These are phyloP conservation scores for Amniataba percoides DNA, from an alignment of 2,797 vertebrate species.

Conservation along the genomic window DNA sequence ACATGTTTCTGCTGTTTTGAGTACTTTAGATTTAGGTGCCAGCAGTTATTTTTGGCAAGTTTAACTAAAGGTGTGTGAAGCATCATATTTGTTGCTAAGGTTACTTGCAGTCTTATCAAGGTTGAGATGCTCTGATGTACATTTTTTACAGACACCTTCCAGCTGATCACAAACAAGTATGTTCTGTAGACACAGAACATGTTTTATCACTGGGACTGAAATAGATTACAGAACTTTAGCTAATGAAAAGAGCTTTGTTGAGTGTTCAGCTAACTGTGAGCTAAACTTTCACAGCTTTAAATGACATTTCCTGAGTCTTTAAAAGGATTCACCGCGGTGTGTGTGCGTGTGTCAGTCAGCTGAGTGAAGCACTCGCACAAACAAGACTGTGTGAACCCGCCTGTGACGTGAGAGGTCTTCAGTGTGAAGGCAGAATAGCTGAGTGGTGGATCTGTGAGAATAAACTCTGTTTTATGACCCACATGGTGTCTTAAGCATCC, in stretches of 20 bases:
- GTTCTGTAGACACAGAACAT: not conserved
- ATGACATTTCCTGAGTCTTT: constrained; percentile 14
- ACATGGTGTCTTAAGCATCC: constrained; percentile 20
- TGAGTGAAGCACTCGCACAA: not conserved
- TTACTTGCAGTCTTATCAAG: not conserved
- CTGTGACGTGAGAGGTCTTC: not conserved
- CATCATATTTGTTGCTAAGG: not conserved
- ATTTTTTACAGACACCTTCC: not conserved
- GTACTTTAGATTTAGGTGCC: not conserved
- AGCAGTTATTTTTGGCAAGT: not conserved
- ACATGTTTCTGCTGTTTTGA: not conserved
- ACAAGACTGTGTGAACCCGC: not conserved
- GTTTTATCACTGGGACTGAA: not conserved
- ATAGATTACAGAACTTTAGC: not conserved
- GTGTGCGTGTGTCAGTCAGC: not conserved
- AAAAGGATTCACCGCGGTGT: not conserved
- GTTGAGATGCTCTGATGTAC: not conserved
- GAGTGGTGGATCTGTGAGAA: constrained; percentile 13
- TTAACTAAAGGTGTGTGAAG: not conserved
- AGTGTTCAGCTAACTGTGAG: not conserved
- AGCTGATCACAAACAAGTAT: not conserved
- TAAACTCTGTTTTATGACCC: constrained; percentile 16
- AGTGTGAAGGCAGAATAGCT: not conserved
- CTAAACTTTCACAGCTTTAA: constrained; percentile 6
- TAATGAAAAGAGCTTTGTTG: not conserved